Evolutionary conservation across 2,797 vertebrate genomes (phyloP), one percentile per base, ranked within the genome.

Genomic region (Parauchenoglanis ngamensis): DNA sequence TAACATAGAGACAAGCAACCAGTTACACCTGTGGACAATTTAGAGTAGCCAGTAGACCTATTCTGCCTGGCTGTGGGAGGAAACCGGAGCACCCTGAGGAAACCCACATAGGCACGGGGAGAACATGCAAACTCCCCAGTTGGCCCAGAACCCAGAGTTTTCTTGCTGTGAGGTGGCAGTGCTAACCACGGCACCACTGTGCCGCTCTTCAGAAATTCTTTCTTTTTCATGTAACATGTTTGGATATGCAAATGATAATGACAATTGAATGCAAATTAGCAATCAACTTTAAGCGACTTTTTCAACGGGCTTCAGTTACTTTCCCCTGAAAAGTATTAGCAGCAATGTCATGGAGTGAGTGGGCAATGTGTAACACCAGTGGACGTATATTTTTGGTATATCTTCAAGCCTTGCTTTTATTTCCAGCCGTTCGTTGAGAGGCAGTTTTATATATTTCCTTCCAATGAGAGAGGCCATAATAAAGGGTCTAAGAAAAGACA

Each of bases 321-420:
- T 76, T 28, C 5, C 73, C 25, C 10, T 15, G 25, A 52, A 49
- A 52, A 28, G 13, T 28, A 52, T 52, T 52, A 52, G 46, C 46
- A 28, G 25, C 10, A 5, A 2, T 76, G 46, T 13, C 25, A 28
- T 54, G 73, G 28, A 31, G 31, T 63, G 78, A 63, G 78, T 23
- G 31, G 73, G 73, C 46, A 28, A 28, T 28, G 73, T 79, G 76
- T 79, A 79, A 79, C 31, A 79, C 35, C 76, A 63, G 5, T 44
- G 40, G 35, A 81, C 2, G 3, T 44, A 61, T 25, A 40, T 59
- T 79, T 40, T 77, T n/a, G 23, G 25, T n/a, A n/a, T 76, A 52
- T 76, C n/a, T 76, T 76, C 11, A 76, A 76, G 49, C n/a, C 7
- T 28, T 31, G n/a, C 1, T 19, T 77, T 46, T 25, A n/a, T 25